Conservation (phyloP, 2,888 invertebrate species). For the Drosophila buzzatii region DNA sequence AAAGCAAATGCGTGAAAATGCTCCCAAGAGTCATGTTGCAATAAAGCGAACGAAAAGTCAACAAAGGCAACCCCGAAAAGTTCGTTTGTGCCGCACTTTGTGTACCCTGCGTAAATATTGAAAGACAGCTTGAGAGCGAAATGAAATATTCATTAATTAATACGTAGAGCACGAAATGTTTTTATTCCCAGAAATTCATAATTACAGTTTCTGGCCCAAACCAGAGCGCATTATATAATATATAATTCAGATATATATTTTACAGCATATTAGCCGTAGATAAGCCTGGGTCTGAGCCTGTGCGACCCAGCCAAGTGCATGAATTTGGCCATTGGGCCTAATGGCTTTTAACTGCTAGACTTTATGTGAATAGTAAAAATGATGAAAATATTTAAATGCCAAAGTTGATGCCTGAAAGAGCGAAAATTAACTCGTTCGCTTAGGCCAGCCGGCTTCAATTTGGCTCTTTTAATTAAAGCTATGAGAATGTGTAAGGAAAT, state of each 20-base stretch:
- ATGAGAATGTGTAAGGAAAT: background rate
- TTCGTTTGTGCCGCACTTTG: background rate
- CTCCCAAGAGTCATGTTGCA: slow-evolving; percentile 36
- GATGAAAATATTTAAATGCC: background rate
- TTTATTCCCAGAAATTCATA: too few relatives aligned
- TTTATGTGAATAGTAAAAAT: background rate
- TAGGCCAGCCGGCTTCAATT: background rate
- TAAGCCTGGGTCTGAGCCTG: background rate
- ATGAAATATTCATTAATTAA: slow-evolving; percentile 3
- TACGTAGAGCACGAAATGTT: background rate
- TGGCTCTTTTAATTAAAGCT: background rate
- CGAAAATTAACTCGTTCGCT: background rate
- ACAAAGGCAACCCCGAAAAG: background rate
- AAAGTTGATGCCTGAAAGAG: background rate
- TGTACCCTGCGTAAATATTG: slow-evolving; percentile 3
- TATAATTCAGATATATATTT: background rate
- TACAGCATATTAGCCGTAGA: background rate
- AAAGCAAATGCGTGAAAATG: slow-evolving; percentile 33
- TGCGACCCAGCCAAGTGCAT: background rate
- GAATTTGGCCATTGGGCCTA: background rate
- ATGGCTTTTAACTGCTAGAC: background rate
- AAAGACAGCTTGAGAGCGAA: background rate
- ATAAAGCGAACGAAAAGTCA: slow-evolving; percentile 28
- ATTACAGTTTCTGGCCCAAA: background rate
- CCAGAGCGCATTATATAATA: background rate